Conservation (phyloP, 92 coral and sea anemone genomes). For the Parazoanthus atlanticus region DNA sequence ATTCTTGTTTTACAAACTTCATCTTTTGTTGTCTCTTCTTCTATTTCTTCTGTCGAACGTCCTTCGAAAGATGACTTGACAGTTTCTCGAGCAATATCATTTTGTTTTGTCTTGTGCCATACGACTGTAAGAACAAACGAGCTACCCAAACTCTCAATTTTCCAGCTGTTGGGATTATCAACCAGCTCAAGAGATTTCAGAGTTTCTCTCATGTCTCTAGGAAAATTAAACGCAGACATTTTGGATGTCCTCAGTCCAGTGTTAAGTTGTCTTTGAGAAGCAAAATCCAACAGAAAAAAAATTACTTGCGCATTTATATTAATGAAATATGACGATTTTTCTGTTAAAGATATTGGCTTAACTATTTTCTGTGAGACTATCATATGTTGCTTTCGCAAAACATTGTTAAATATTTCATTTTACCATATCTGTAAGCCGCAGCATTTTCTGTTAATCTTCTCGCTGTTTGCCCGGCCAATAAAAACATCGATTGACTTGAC, state of each 20-base stretch:
- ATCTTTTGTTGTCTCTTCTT: neutral
- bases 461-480: slow-evolving; percentile 2
- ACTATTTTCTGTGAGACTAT: neutral
- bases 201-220: slow-evolving; percentile 4
- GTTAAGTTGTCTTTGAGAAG: neutral
- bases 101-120: slow-evolving; percentile 23
- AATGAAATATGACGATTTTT: neutral
- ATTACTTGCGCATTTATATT: neutral
- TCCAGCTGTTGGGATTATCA: slow-evolving; percentile 26
- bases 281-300: neutral
- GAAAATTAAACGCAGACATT: slow-evolving; percentile 15
- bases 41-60: slow-evolving; percentile 1
- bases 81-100: neutral
- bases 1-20: neutral
- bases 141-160: neutral
- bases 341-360: neutral
- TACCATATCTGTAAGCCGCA: neutral
- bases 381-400: neutral
- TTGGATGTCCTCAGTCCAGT: neutral
- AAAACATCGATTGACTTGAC: neutral
- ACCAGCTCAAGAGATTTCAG: slow-evolving; percentile 27
- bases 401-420: neutral
- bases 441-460: neutral
- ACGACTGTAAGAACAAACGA: slow-evolving; percentile 31
- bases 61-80: neutral